These are phyloP conservation scores for Aspiorhynchus laticeps DNA, from an alignment of 2,113 vertebrate genomes.

Conservation along the genomic window DNA sequence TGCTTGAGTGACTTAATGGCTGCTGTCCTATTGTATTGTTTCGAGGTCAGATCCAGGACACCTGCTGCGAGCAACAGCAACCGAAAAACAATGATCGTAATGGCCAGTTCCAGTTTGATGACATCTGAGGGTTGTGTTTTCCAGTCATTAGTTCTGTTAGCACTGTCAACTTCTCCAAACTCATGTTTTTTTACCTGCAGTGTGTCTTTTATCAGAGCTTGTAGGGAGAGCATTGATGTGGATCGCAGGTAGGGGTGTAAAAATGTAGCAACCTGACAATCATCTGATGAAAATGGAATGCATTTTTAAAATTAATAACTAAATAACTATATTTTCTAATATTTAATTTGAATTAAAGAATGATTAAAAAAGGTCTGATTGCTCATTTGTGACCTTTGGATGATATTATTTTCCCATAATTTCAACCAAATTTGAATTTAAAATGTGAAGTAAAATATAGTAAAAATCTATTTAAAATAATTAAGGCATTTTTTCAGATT, in stretches of 20 bases:
- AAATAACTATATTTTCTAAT: background rate
- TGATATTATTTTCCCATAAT: background rate
- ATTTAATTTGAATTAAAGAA: background rate
- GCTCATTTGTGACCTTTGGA: background rate
- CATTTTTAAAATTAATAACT: background rate
- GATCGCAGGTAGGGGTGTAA: background rate
- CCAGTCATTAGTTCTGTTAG: conserved; percentile 15
- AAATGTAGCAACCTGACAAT: background rate
- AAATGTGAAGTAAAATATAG: background rate
- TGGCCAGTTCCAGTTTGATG: conserved; percentile 43
- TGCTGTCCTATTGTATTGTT: conserved; percentile 54
- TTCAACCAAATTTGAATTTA: background rate
- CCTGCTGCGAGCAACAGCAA: conserved; percentile 40
- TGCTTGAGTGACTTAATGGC: conserved; percentile 47
- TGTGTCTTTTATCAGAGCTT: background rate
- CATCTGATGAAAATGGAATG: background rate
- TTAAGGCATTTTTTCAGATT: background rate
- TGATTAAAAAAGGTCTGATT: background rate
- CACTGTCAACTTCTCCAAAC: background rate
- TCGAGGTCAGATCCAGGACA: conserved; percentile 54
- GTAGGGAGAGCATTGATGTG: background rate
- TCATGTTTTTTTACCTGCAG: background rate
- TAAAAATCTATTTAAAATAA: background rate
- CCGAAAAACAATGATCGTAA: conserved; percentile 49
- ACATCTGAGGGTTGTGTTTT: background rate